Percentiles rank a stretch among this genome's conserved stretches.
These are phyloP conservation scores for Orthosia gracilis DNA, from an alignment of 2,888 invertebrate genomes.

Conservation along the genomic window DNA sequence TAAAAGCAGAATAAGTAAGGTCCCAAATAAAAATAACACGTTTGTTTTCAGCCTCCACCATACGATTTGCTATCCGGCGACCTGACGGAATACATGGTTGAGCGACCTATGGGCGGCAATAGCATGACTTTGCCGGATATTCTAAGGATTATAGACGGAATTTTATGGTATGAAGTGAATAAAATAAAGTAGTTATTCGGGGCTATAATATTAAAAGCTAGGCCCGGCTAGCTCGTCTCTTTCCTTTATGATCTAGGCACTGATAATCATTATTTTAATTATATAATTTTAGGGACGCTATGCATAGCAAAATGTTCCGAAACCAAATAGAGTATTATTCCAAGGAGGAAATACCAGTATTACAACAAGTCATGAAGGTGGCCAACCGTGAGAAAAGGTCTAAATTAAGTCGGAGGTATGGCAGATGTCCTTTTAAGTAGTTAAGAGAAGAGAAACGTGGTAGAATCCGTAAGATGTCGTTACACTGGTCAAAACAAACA, in stretches of 20 bases:
- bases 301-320: slow-evolving; percentile 87
- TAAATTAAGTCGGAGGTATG: slow-evolving; percentile 82
- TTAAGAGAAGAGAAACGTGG: background rate
- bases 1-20: background rate
- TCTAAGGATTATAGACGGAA: slow-evolving; percentile 83
- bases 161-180: slow-evolving; percentile 79
- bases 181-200: background rate
- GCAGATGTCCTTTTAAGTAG: background rate
- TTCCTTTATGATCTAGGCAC: background rate
- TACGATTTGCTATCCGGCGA: slow-evolving; percentile 84
- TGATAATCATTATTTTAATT: background rate
- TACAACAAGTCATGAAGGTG: slow-evolving; percentile 75
- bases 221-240: background rate
- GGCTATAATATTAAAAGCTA: background rate
- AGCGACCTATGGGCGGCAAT: slow-evolving; percentile 73
- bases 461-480: background rate
- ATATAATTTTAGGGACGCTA: slow-evolving; percentile 80
- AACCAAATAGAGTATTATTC: slow-evolving; percentile 83
- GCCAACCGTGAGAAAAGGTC: slow-evolving; percentile 74
- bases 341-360: slow-evolving; percentile 85
- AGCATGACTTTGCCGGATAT: slow-evolving; percentile 82
- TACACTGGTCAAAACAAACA: background rate
- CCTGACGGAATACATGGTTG: slow-evolving; percentile 63
- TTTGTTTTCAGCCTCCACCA: slow-evolving; percentile 80
- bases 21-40: background rate